Base-by-base conservation (phyloP, 2,797 vertebrate genomes). In the Tapirus indicus region DNA sequence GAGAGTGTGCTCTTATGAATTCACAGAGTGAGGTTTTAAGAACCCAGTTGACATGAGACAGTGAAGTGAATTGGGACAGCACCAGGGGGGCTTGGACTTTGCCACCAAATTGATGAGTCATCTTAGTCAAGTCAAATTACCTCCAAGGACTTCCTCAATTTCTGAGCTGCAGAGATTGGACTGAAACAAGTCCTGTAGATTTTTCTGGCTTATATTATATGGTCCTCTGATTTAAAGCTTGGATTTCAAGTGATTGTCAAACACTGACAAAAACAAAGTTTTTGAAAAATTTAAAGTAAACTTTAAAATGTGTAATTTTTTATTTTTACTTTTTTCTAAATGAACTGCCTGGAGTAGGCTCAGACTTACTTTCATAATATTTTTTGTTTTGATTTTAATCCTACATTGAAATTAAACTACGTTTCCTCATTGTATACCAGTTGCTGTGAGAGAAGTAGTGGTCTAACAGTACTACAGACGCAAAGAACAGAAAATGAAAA, bases 381-480 rank as follows among this genome's bases (percentile, higher is more conserved):
- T n/a, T 89, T 83, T 88, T 62, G 9, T 68, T 93, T 83, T 82
- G 2, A 77, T 92, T 82, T 94, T 41, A 64, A 89, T 93, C 60
- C 21, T 94, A 80, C 83, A 79, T 10, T 97, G 54, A 83, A 90
- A 88, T 93, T 92, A 79, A 93, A 71, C 56, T 95, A 3, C 54
- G 56, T 91, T 97, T 90, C 64, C 68, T 29, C 32, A 91, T 23
- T 79, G 13, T 1, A 32, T 9, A 62, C 23, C 27, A 88, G 41
- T 66, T 95, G 32, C 35, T 18, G 0, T 75, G 71, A 95, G 21
- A 56, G 18, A 64, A 82, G 32, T 11, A n/a, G 7, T 93, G 44
- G n/a, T 62, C 13, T 83, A 41, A 60, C 95, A 41, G 9, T 75
- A 56, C 21, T 41, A 41, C 7, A 77, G 32, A 85, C 58, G 66